Evolutionary conservation across 2,888 invertebrate species (phyloP), one percentile per base, ranked within the genome.

Genomic region (Muscina levida): DNA sequence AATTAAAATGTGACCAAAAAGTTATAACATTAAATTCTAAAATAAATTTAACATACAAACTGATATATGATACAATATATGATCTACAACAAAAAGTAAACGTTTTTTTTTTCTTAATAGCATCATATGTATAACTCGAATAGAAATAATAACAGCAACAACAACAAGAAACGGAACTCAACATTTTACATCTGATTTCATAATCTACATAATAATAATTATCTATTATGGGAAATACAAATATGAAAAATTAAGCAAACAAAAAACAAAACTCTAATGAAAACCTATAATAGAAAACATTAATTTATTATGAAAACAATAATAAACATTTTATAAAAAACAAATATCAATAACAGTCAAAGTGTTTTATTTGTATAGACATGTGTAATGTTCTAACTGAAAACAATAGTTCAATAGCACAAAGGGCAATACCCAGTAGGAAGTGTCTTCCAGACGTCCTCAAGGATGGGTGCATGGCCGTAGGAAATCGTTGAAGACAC

Each of bases 1-100:
- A 73, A 72, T 80, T 8, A 53, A 17, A 77, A 67, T 72, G 74
- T 81, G 81, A 81, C 81, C 81, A 81, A 81, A 73, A 72, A 37
- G 71, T 72, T 62, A 77, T 67, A 68, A 77, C 66, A 48, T 51
- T 22, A 53, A 77, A 75, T 81, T 81, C 71, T 81, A 81, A 81
- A 77, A 77, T 53, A 53, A 53, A 53, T 13, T 24, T 22, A 53
- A 53, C 53, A 53, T 53, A 22, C 13, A 4, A 24, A 51, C 22
- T 51, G 17, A 59, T 11, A 72, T 48, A 72, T 51, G 66, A 11
- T 53, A 59, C n/a, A 56, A 71, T 37, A 72, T 31, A 31, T 31
- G 31, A 31, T 31, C 53, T 17, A 70, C 31, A 67, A 72, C n/a
- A 66, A 59, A 59, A 46, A 62, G 19, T n/a, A n/a, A 48, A 48